A percentile compares a stretch with the other conserved stretches of the same genome.
Evolutionary conservation across 2,797 vertebrate species (phyloP).

Genomic region (Anas bernieri): DNA sequence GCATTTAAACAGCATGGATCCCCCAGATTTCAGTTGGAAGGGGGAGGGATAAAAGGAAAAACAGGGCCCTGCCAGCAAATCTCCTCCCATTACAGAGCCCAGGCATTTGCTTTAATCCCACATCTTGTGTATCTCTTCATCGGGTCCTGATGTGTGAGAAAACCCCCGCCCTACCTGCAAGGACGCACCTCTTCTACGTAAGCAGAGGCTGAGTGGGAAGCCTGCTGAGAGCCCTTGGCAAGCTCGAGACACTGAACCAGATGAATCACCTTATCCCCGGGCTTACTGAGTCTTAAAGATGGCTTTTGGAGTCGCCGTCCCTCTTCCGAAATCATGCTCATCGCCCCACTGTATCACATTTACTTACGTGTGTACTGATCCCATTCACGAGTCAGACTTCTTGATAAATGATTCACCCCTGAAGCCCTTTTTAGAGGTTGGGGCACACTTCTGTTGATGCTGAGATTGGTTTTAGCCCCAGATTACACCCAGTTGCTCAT

Average conservation of each 20-base stretch:
- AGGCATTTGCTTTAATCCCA: not conserved
- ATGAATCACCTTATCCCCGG: not conserved
- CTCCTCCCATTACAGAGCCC: not conserved
- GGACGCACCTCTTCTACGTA: not conserved
- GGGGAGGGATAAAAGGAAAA: not conserved
- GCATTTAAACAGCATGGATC: not conserved
- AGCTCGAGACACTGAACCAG: not conserved
- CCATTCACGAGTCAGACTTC: not conserved
- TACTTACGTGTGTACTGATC: not conserved
- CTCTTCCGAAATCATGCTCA: not conserved
- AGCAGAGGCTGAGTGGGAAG: not conserved
- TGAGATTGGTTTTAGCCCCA: not conserved
- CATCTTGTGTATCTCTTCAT: not conserved
- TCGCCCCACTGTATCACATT: fast-evolving
- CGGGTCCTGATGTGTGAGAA: not conserved
- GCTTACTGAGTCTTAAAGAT: not conserved
- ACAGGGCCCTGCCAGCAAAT: not conserved
- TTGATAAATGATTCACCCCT: not conserved
- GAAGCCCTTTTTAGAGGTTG: not conserved
- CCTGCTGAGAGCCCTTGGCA: not conserved
- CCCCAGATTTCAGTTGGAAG: not conserved
- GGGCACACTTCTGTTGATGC: not conserved
- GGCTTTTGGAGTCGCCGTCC: not conserved
- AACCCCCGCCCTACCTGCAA: not conserved
- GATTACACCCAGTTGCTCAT: not conserved